phyloP scores from a whole-genome alignment of 2,888 invertebrate species.

The Autographa pulchrina region DNA sequence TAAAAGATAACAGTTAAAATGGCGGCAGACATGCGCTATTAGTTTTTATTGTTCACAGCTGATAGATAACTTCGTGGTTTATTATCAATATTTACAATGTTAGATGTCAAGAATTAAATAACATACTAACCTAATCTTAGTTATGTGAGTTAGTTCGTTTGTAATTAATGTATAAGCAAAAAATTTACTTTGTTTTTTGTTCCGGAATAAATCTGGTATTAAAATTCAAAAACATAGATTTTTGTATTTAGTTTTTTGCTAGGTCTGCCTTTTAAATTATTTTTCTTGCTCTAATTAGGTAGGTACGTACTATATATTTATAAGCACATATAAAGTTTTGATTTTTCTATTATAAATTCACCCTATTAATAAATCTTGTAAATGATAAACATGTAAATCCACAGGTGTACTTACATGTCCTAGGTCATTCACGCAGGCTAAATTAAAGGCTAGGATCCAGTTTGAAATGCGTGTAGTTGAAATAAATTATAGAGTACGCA shows the following conservation, averaged over 20 bases:
- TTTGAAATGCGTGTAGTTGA: constrained; percentile 22
- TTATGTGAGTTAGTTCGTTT: not conserved
- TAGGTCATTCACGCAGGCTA: constrained; percentile 13
- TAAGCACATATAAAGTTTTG: too few species aligned
- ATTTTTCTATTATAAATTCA: not conserved
- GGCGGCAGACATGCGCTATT: constrained; percentile 1
- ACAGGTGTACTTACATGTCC: constrained; percentile 9
- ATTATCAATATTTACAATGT: constrained; percentile 4
- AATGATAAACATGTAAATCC: constrained; percentile 11
- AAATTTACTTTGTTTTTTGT: too few species aligned
- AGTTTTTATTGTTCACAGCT: constrained; percentile 2
- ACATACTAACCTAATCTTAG: constrained; percentile 1
- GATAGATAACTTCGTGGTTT: constrained; percentile 1
- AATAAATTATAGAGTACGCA: constrained; percentile 64
- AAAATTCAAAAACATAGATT: too few species aligned
- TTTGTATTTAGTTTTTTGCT: too few species aligned
- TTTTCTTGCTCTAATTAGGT: too few species aligned
- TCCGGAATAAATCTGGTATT: too few species aligned
- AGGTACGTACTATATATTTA: too few species aligned
- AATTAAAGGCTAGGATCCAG: constrained; percentile 33
- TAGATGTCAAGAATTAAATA: constrained; percentile 1
- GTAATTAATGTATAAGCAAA: too few species aligned
- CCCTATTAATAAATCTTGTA: not conserved
- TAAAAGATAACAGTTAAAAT: not conserved
- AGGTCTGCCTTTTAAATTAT: too few species aligned